phyloP scores from a whole-genome alignment of 2,888 invertebrate species.

The Litoditis marina region DNA sequence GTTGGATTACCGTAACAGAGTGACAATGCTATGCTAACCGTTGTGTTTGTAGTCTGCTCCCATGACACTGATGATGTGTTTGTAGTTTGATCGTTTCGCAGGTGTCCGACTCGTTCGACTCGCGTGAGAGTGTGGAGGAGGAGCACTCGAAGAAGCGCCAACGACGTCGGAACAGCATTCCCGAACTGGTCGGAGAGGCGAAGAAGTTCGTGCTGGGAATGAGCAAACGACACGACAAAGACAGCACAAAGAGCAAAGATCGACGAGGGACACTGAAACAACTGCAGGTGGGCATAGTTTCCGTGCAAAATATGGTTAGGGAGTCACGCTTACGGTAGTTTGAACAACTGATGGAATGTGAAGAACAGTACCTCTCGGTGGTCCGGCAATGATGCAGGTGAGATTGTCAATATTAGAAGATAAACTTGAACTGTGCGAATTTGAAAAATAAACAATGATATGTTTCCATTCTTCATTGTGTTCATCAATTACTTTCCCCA shows the following conservation, averaged over 20 bases:
- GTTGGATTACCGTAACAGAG: no score
- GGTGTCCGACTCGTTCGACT: constrained; percentile 13
- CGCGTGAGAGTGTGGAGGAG: constrained; percentile 8
- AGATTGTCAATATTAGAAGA: not conserved
- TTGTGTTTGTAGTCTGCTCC: not conserved
- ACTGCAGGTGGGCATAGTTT: constrained; percentile 41
- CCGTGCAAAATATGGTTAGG: no score
- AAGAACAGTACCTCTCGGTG: no score
- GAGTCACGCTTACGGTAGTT: not conserved
- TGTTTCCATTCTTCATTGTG: no score
- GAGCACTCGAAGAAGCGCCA: constrained; percentile 8
- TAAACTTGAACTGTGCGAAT: not conserved
- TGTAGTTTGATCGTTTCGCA: not conserved
- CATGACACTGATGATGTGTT: no score
- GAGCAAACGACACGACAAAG: constrained; percentile 20
- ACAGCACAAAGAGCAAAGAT: constrained; percentile 27
- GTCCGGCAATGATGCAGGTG: not conserved
- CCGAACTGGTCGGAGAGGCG: constrained; percentile 51
- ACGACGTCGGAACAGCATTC: constrained; percentile 43
- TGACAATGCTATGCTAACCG: no score
- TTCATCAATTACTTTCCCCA: no score
- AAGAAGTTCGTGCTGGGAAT: constrained; percentile 51
- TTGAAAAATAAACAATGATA: not conserved
- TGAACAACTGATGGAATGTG: no score
- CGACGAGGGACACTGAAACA: constrained; percentile 46